Evolutionary conservation across 2,888 invertebrate genomes (phyloP).

Genomic region (Amblyteles armatorius): DNA sequence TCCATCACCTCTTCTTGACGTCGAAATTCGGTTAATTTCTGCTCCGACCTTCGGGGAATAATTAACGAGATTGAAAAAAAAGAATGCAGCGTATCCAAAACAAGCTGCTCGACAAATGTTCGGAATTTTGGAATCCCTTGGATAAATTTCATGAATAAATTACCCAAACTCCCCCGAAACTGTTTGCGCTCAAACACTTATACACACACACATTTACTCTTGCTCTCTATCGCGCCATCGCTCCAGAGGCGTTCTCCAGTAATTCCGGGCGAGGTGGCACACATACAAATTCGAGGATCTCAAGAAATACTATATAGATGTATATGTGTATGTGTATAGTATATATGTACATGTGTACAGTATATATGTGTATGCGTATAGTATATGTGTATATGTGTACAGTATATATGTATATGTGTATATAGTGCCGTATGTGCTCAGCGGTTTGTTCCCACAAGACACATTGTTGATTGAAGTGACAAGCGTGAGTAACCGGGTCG

Average conservation of each 20-base stretch:
- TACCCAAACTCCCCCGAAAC: conserved; percentile 35
- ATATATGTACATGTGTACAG: neutral
- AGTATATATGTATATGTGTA: neutral
- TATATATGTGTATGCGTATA: neutral
- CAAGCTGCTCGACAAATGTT: conserved; percentile 31
- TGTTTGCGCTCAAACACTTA: conserved; percentile 16
- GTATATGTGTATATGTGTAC: too few relatives aligned
- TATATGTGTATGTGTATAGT: neutral
- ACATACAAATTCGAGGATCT: conserved; percentile 36
- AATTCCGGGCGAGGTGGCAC: conserved; percentile 30
- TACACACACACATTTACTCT: neutral
- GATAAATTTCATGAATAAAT: conserved; percentile 50
- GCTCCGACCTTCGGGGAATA: neutral
- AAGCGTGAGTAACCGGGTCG: conserved; percentile 13
- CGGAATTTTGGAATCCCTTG: conserved; percentile 17
- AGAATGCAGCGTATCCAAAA: conserved; percentile 29
- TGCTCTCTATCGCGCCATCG: conserved; percentile 40
- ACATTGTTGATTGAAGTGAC: conserved; percentile 47
- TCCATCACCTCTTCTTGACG: neutral
- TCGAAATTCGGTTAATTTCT: neutral
- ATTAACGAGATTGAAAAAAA: neutral
- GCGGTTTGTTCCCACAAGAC: conserved; percentile 21
- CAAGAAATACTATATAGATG: neutral
- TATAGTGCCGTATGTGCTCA: conserved; percentile 17
- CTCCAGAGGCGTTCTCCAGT: conserved; percentile 35